A percentile compares a stretch with the other conserved stretches of the same genome.
Evolutionary conservation across 23 tunicate species (phyloP).

Genomic region (Phallusia fumigata): DNA sequence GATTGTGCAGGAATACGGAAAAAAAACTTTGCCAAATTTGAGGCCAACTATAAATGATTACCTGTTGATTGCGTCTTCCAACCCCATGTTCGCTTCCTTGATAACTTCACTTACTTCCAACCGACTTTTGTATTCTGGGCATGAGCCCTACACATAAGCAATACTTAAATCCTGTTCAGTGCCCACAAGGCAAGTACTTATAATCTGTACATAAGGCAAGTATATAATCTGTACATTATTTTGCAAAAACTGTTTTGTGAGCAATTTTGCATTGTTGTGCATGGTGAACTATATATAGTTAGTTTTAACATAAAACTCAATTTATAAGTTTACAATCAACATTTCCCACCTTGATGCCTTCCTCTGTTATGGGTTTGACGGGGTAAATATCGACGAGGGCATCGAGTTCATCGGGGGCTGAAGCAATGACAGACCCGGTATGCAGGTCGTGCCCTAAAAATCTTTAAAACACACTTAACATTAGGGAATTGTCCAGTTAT

Average conservation of each 20-base stretch:
- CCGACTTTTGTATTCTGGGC: slow-evolving; percentile 36
- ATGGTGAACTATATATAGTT: no score
- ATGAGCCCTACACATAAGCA: slow-evolving; percentile 27
- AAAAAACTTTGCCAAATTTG: no score
- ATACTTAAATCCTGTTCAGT: neutral
- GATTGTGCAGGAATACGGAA: no score
- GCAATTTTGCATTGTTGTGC: neutral
- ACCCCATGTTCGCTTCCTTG: slow-evolving; percentile 1
- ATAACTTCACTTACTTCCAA: slow-evolving; percentile 31
- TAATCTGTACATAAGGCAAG: neutral
- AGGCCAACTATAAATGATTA: neutral
- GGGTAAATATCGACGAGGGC: slow-evolving; percentile 42
- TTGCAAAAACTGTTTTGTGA: neutral
- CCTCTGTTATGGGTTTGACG: slow-evolving; percentile 27
- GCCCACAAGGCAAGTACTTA: no score
- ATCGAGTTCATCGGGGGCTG: slow-evolving; percentile 86
- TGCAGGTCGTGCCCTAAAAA: slow-evolving; percentile 32
- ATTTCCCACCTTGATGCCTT: neutral
- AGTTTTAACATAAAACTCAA: neutral
- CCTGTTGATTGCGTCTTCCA: slow-evolving; percentile 18
- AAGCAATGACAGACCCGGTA: slow-evolving; percentile 43
- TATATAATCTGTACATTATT: neutral
- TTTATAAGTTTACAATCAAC: neutral
- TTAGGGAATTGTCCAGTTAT: no score
- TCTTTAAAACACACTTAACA: slow-evolving; percentile 5